Conservation (phyloP, 92 coral and sea anemone genomes). For the Parazoanthus darwini region DNA sequence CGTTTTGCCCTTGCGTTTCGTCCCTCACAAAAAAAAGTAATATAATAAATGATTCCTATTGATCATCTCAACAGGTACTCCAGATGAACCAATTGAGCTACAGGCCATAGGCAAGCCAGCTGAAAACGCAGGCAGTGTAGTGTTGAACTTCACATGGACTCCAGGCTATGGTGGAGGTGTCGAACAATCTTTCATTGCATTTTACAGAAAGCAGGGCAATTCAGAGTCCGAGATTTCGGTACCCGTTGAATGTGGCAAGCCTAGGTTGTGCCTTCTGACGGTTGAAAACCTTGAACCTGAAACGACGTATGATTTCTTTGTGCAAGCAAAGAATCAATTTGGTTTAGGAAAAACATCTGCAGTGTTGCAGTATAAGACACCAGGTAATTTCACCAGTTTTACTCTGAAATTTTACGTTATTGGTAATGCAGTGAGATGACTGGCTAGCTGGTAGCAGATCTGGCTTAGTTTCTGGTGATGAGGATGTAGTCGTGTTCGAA, state of each 20-base stretch:
- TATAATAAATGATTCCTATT: no score
- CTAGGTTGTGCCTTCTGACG: slow-evolving; percentile 32
- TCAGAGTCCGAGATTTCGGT: slow-evolving; percentile 29
- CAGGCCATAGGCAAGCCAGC: slow-evolving; percentile 44
- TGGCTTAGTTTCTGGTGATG: no score
- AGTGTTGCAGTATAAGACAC: slow-evolving; percentile 41
- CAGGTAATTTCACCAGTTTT: slow-evolving; percentile 39
- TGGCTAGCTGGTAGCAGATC: no score
- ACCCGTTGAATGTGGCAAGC: slow-evolving; percentile 37
- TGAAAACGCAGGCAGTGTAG: slow-evolving; percentile 53
- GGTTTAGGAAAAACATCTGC: slow-evolving; percentile 55
- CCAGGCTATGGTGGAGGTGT: slow-evolving; percentile 81
- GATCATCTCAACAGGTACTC: slow-evolving; percentile 50
- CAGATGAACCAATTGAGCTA: slow-evolving; percentile 71
- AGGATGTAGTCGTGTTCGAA: no score
- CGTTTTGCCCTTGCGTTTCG: background rate
- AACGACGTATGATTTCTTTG: slow-evolving; percentile 68
- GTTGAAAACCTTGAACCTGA: slow-evolving; percentile 66
- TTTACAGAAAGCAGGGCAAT: slow-evolving; percentile 44
- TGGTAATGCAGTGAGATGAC: no score
- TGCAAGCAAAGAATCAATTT: slow-evolving; percentile 53
- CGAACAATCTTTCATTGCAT: slow-evolving; percentile 59
- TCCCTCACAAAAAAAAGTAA: no score
- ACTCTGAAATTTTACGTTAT: no score
- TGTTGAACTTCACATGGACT: slow-evolving; percentile 74